Evolutionary conservation across 2,797 vertebrate genomes (phyloP), one percentile per base, ranked within the genome.

Genomic region (Pipistrellus pipistrellus): DNA sequence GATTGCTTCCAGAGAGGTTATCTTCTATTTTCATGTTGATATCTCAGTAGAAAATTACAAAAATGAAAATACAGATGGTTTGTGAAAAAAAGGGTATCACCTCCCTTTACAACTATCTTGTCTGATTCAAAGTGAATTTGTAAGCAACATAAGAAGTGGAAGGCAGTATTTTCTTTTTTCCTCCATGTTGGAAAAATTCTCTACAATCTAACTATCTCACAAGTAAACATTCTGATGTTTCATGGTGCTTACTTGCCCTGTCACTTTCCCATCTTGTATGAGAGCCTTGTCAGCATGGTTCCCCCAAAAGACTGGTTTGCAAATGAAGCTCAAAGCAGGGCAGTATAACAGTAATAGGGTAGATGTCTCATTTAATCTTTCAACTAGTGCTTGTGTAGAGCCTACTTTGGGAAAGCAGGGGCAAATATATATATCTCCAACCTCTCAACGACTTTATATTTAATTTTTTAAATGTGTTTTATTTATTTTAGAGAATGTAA

Each of bases 51-150:
- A 82, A 41, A 59, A 41, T 91, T 66, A 57, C 44, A 76, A 84
- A 38, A 87, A 89, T 82, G 85, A 72, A 92, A 96, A 41, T 66
- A 75, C 68, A 89, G 62, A 80, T 55, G 18, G 12, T 72, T 73
- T 96, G 21, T 88, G n/a, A 82, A 81, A 66, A 55, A 55, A 57
- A 85, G 66, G 84, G 21, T 48, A 38, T 73, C 23, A 9, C 23
- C 25, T 69, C 12, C 46, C 55, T 78, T 89, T 77, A 46, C 51
- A 68, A 44, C 41, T 35, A 23, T 71, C 53, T 38, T 95, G 17
- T 73, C 14, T 76, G 25, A 86, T 69, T 84, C 81, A 69, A 53
- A 87, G 3, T 72, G 41, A 72, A n/a, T 57, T 84, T 81, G 13
- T 59, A 78, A 92, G 27, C 38, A 78, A 15, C 51, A 20, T 64